Evolutionary conservation across 35 echinoderm and acorn worm genomes (phyloP), one percentile per base, ranked within the genome.

Genomic region (Ophiothrix spiculata): DNA sequence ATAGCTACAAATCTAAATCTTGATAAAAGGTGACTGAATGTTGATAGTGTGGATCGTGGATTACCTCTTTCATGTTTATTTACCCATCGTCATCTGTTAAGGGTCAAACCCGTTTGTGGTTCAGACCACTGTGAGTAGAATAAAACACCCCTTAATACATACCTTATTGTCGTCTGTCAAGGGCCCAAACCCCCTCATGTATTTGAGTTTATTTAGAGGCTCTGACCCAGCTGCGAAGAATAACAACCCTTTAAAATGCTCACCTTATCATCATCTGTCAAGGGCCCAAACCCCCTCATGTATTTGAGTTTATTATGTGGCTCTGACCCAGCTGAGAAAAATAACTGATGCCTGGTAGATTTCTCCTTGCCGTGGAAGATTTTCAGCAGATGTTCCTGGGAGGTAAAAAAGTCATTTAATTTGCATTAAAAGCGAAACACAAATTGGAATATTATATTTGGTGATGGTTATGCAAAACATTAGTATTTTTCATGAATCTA

Each of bases 241-340:
- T 25, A 69, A 69, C 25, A n/a, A n/a, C n/a, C n/a, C n/a, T n/a
- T n/a, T n/a, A n/a, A n/a, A n/a, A n/a, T n/a, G n/a, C 60, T 25
- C 60, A 69, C 60, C 60, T 69, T 69, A n/a, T 69, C 60, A n/a
- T 69, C 60, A 69, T 69, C 60, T 15, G 60, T 69, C 16, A 69
- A 25, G 17, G 60, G 60, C 29, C 60, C 60, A 69, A 69, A 69
- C 29, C 60, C 60, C 23, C 60, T 69, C 60, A 69, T 6, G 25
- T 69, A 69, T n/a, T 69, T 69, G 16, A 69, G 23, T 28, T n/a
- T 69, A 69, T 6, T 69, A 2, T 69, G 60, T 10, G 60, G 16
- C 60, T 69, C 60, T 25, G 60, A 10, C 60, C 60, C 60, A n/a
- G 60, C 10, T 25, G 60, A 25, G 60, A 69, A 69, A 69, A 25